Percentiles rank a stretch among this genome's conserved stretches.
phyloP scores from a whole-genome alignment of 2,797 vertebrate genomes.

The Valencia hispanica region DNA sequence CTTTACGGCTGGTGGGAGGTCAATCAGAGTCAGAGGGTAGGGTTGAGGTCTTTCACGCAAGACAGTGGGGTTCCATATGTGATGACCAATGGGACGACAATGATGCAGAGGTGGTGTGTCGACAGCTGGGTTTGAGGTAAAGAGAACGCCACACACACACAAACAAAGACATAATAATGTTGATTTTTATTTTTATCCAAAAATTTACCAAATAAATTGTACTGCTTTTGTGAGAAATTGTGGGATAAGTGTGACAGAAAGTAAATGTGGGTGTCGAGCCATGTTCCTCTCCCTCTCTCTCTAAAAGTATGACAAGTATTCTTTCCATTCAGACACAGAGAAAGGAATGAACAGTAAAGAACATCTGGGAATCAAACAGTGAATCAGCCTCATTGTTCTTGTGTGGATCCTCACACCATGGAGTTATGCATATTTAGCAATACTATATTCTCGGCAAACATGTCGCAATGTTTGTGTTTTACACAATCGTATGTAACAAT shows the following conservation, averaged over 20 bases:
- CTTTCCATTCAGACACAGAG: constrained; percentile 65
- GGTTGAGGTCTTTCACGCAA: constrained; percentile 90
- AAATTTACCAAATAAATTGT: not conserved
- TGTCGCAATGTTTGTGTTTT: constrained; percentile 35
- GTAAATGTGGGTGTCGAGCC: constrained; percentile 53
- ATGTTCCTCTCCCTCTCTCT: constrained; percentile 58
- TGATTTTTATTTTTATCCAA: not conserved
- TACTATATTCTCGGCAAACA: constrained; percentile 31
- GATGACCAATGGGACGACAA: constrained; percentile 96
- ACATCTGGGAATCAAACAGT: constrained; percentile 73
- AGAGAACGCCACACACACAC: constrained; percentile 23
- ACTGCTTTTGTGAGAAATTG: not conserved
- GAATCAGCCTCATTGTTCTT: constrained; percentile 79
- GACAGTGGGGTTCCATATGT: constrained; percentile 95
- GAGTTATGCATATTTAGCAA: constrained; percentile 70
- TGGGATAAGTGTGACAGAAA: constrained; percentile 28
- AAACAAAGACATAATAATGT: not conserved
- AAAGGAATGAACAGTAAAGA: constrained; percentile 66
- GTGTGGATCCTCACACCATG: constrained; percentile 52
- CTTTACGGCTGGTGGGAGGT: constrained; percentile 86
- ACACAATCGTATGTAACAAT: not conserved
- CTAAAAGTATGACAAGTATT: constrained; percentile 77
- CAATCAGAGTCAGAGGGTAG: constrained; percentile 83
- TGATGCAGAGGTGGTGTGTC: constrained; percentile 95
- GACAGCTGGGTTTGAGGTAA: constrained; percentile 95